Percentiles rank a stretch among this genome's conserved stretches.
These are phyloP conservation scores for Lasioglossum zephyrum DNA, from an alignment of 2,888 invertebrate species.

Conservation along the genomic window DNA sequence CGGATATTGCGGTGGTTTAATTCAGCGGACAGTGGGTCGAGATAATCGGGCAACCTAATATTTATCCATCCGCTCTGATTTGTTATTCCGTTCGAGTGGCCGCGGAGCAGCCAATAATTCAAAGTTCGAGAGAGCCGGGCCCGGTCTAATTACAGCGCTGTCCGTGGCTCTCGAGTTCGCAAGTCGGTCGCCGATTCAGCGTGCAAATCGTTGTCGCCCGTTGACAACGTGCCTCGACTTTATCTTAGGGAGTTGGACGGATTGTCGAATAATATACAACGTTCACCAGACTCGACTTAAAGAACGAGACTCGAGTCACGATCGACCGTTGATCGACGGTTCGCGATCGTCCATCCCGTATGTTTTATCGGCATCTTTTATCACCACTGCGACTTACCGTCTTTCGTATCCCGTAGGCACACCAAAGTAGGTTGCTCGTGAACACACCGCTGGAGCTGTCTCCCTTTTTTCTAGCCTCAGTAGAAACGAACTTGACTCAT, in stretches of 20 bases:
- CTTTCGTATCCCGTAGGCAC: constrained; percentile 81
- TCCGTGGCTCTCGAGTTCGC: constrained; percentile 1
- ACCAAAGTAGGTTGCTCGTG: constrained; percentile 84
- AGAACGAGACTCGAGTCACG: not conserved
- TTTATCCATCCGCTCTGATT: constrained; percentile 34
- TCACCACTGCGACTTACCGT: constrained; percentile 68
- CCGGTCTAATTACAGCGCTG: constrained; percentile 22
- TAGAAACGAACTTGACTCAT: constrained; percentile 62
- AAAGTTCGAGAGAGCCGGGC: constrained; percentile 24
- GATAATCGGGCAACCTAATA: not conserved
- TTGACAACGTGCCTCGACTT: constrained; percentile 31
- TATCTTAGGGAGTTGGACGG: not conserved
- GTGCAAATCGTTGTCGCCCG: not conserved
- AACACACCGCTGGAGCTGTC: constrained; percentile 81
- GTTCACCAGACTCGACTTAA: not conserved
- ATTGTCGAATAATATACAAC: not conserved
- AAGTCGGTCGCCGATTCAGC: constrained; percentile 26
- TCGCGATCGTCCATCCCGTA: constrained; percentile 64
- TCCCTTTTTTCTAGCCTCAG: constrained; percentile 66
- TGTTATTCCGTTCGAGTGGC: constrained; percentile 29
- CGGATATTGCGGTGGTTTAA: not conserved
- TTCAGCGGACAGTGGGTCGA: not conserved
- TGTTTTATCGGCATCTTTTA: constrained; percentile 70
- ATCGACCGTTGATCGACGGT: constrained; percentile 54
- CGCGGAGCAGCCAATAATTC: constrained; percentile 22